A percentile compares a stretch with the other conserved stretches of the same genome.
Evolutionary conservation across 1,140 invertebrate species (phyloP).

Genomic region (Manduca sexta): DNA sequence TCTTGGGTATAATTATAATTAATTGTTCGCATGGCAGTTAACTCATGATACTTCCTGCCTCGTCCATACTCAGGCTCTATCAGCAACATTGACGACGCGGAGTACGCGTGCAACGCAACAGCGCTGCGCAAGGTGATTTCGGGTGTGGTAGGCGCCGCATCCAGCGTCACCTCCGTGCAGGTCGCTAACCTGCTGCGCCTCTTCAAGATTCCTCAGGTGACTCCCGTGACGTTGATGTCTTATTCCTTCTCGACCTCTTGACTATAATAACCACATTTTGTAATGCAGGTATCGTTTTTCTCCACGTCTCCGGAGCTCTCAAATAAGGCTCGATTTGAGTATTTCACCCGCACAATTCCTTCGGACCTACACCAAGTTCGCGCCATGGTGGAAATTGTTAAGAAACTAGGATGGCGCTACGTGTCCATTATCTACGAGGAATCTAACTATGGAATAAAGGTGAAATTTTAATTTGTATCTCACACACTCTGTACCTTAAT

Average conservation of each 20-base stretch:
- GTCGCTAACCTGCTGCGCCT: constrained; percentile 90
- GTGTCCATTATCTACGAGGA: constrained; percentile 97
- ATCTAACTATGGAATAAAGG: constrained; percentile 97
- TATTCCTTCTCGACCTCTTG: neutral
- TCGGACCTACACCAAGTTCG: constrained; percentile 96
- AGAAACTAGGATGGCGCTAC: constrained; percentile 94
- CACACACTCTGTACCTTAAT: no score
- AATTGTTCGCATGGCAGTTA: no score
- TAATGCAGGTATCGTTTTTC: constrained; percentile 92
- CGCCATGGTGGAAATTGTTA: constrained; percentile 96
- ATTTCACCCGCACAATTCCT: constrained; percentile 95
- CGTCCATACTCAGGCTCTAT: constrained; percentile 84
- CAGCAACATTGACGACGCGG: constrained; percentile 92
- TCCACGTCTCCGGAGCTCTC: constrained; percentile 95
- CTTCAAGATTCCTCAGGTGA: constrained; percentile 57
- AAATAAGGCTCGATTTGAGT: constrained; percentile 96
- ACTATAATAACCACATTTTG: neutral
- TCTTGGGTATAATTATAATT: no score
- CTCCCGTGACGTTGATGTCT: neutral
- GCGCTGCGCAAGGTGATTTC: constrained; percentile 91
- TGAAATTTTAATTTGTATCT: constrained; percentile 53
- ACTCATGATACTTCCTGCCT: no score
- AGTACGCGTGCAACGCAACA: constrained; percentile 90
- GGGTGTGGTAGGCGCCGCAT: constrained; percentile 86
- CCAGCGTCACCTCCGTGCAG: constrained; percentile 96